phyloP scores from a whole-genome alignment of 2,797 vertebrate species.

The Coranthus polyacanthus region DNA sequence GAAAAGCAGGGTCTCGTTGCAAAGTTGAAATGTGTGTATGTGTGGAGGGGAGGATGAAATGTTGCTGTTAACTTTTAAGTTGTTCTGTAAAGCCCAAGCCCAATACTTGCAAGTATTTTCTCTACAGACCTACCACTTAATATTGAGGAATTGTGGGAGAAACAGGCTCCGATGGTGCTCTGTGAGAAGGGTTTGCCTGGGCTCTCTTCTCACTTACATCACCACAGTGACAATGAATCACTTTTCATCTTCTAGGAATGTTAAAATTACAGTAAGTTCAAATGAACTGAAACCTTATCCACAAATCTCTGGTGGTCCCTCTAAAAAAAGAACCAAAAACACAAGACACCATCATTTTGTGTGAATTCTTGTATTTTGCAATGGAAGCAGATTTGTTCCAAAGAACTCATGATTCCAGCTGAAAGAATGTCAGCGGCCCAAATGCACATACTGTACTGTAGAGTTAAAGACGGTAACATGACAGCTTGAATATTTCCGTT shows the following conservation, averaged over 20 bases:
- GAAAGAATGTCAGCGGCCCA: conserved; percentile 19
- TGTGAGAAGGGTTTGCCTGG: conserved; percentile 6
- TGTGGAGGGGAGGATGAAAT: conserved; percentile 56
- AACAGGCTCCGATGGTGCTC: conserved; percentile 67
- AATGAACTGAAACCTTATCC: background rate
- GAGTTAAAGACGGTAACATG: background rate
- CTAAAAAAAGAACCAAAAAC: background rate
- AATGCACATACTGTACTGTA: conserved; percentile 4
- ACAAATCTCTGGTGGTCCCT: conserved; percentile 1
- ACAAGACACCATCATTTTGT: background rate
- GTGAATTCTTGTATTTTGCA: conserved; percentile 23
- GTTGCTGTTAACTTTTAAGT: conserved; percentile 53
- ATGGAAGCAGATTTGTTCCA: background rate
- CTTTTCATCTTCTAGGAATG: background rate
- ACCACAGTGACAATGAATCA: background rate
- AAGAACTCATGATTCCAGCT: conserved; percentile 5
- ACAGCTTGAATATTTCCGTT: conserved; percentile 34
- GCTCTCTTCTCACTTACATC: conserved; percentile 13
- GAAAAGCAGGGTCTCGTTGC: conserved; percentile 61
- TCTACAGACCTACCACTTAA: conserved; percentile 46
- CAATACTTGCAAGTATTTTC: conserved; percentile 38
- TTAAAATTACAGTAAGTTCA: conserved; percentile 4
- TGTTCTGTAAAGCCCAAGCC: conserved; percentile 33
- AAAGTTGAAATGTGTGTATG: conserved; percentile 46
- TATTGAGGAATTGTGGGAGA: conserved; percentile 64